These are phyloP conservation scores for Gerris buenoi DNA, from an alignment of 1,140 invertebrate genomes.

Conservation along the genomic window DNA sequence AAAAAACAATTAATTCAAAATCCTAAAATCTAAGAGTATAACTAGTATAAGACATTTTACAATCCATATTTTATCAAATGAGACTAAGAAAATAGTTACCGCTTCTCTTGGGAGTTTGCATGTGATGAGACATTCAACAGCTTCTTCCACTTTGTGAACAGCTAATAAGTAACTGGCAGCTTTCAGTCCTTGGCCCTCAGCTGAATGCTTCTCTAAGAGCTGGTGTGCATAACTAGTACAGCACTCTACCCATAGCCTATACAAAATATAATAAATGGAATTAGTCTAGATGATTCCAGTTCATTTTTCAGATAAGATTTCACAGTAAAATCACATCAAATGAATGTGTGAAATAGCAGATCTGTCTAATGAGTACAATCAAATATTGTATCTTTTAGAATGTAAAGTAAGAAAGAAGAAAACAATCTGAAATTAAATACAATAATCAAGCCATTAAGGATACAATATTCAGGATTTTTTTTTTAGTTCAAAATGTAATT, in stretches of 20 bases:
- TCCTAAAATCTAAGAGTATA: neutral
- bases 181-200: slow-evolving; percentile 32
- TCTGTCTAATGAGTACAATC: no score
- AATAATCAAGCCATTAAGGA: no score
- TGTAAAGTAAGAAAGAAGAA: no score
- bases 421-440: no score
- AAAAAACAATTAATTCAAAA: neutral
- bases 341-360: no score
- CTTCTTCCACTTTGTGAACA: slow-evolving; percentile 42
- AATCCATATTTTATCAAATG: neutral
- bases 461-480: no score
- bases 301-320: no score
- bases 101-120: slow-evolving; percentile 43
- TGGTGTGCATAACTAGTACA: slow-evolving; percentile 46
- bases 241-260: slow-evolving; percentile 36
- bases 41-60: neutral
- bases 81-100: slow-evolving; percentile 11
- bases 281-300: neutral
- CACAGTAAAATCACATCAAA: no score
- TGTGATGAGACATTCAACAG: slow-evolving; percentile 38
- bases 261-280: slow-evolving; percentile 8
- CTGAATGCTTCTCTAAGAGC: slow-evolving; percentile 31
- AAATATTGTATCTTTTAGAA: no score
- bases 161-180: slow-evolving; percentile 43
- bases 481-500: no score